Evolutionary conservation across 1,140 invertebrate genomes (phyloP), one percentile per base, ranked within the genome.

Genomic region (Pseudomyrmex sp.): DNA sequence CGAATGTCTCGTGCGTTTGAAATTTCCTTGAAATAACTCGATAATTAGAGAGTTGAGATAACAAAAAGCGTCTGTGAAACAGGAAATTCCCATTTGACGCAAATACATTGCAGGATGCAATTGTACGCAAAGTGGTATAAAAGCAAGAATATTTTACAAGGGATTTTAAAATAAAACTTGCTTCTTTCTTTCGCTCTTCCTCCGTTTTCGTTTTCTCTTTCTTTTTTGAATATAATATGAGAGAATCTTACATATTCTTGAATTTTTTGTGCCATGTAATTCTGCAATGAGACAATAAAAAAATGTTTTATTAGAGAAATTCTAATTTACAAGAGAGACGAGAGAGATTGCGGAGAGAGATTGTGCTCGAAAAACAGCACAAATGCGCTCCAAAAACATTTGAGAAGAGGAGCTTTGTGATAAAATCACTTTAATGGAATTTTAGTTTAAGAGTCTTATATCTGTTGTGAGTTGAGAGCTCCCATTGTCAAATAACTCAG

Each of bases 361-460:
- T 79, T 79, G 56, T 69, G 50, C 52, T 58, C 18, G 35, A 58
- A 70, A 79, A 79, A 48, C 66, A 15, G 44, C 20, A 44, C 44
- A 59, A 80, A 50, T 56, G 15, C 54, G 44, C 65, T 70, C 35
- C 35, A 13, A 79, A 69, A 70, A 59, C 10, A 10, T 15, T 20
- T 15, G 13, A 5, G 35, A 7, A 8, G n/a, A 35, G 13, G 15
- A 18, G 20, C 65, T 26, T 35, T 80, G 44, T 35, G 44, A 59
- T 59, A 70, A 65, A 76, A 80, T 70, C 15, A 12, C 56, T 70
- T 80, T 80, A 80, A 80, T 80, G 23, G 23, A 80, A 72, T 72
- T 59, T n/a, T 23, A 72, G 15, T 48, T 80, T 46, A 18, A 65
- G 54, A 59, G 13, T n/a, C 44, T 72, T 35, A 66, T 63, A 44